phyloP scores from a whole-genome alignment of 2,797 vertebrate genomes.

The Coendou prehensilis region DNA sequence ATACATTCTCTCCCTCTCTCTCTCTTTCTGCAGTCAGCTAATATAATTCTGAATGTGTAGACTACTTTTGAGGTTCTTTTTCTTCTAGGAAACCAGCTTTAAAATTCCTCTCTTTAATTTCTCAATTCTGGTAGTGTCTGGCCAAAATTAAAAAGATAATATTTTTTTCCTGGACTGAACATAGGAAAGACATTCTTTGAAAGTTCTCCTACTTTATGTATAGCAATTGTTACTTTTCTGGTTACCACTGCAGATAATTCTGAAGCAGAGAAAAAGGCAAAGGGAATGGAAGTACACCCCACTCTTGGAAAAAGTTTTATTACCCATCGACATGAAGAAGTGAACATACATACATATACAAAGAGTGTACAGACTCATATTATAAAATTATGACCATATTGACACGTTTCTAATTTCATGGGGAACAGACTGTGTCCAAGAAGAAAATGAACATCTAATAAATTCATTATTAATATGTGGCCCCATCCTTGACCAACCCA shows the following conservation, averaged over 20 bases:
- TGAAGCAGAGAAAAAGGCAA: conserved; percentile 45
- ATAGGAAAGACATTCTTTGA: background rate
- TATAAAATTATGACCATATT: background rate
- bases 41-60: background rate
- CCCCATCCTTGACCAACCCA: background rate
- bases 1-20: background rate
- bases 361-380: background rate
- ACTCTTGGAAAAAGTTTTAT: background rate
- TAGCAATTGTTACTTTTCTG: background rate
- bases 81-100: conserved; percentile 3
- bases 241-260: background rate
- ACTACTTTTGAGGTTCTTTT: background rate
- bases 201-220: background rate
- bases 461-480: background rate
- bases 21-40: background rate
- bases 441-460: background rate
- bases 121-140: background rate
- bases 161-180: background rate
- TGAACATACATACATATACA: background rate
- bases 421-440: background rate
- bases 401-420: background rate
- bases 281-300: background rate
- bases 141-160: background rate
- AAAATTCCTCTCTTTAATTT: background rate
- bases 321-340: background rate